A percentile compares a stretch with the other conserved stretches of the same genome.
Evolutionary conservation across 2,888 invertebrate species (phyloP).

Genomic region (Danaus chrysippus): DNA sequence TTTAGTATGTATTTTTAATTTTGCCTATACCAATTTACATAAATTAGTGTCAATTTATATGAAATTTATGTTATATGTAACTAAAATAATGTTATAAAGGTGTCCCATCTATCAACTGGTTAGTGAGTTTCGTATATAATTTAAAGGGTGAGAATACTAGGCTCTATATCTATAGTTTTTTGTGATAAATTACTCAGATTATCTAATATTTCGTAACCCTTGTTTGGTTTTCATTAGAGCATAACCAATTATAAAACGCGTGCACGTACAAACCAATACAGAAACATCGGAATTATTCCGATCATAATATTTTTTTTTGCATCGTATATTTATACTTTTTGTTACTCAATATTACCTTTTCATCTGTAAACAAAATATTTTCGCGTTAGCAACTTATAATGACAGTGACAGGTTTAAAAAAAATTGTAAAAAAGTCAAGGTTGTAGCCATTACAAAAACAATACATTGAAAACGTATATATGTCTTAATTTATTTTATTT

Average conservation of each 20-base stretch:
- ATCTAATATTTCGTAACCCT: neutral
- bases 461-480: no score
- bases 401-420: neutral
- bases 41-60: conserved; percentile 63
- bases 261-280: neutral
- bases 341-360: neutral
- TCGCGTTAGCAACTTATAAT: no score
- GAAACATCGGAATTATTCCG: neutral
- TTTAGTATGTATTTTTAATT: conserved; percentile 18
- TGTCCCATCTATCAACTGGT: conserved; percentile 26
- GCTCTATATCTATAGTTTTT: neutral
- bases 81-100: conserved; percentile 41
- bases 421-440: neutral
- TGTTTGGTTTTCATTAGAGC: neutral
- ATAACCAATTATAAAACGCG: neutral
- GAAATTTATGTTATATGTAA: conserved; percentile 60
- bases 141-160: neutral
- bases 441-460: neutral
- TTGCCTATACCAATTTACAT: conserved; percentile 50
- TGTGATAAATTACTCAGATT: neutral
- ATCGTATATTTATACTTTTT: no score
- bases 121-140: neutral
- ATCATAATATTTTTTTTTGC: no score
- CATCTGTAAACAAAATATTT: no score
- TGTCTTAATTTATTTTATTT: no score